phyloP scores from a whole-genome alignment of 92 coral and sea anemone species.

The Meandrina meandrites region DNA sequence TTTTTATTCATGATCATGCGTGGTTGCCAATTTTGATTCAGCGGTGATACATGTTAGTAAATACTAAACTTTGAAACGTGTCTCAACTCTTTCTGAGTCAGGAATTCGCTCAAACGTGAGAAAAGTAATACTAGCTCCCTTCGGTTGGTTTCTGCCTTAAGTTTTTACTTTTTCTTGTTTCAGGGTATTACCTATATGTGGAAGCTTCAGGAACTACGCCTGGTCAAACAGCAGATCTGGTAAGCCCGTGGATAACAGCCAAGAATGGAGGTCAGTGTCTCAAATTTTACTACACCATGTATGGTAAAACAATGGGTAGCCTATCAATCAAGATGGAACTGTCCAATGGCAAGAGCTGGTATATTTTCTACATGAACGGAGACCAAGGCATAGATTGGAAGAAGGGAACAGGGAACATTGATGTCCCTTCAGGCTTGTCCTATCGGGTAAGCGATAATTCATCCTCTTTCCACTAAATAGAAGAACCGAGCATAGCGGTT shows the following conservation, averaged over 20 bases:
- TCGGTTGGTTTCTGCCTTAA: no score
- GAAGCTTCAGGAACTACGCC: constrained; percentile 66
- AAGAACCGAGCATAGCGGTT: no score
- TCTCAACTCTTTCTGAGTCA: no score
- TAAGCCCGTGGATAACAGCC: constrained; percentile 53
- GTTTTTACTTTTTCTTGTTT: no score
- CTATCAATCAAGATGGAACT: constrained; percentile 57
- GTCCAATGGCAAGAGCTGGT: constrained; percentile 36
- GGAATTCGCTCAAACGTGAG: no score
- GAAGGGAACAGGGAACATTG: constrained; percentile 65
- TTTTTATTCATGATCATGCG: no score
- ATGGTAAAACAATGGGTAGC: constrained; percentile 71
- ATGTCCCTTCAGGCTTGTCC: constrained; percentile 30
- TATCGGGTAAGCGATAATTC: constrained; percentile 40
- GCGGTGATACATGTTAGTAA: no score
- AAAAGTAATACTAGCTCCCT: no score
- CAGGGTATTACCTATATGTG: constrained; percentile 83
- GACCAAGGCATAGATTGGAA: constrained; percentile 81
- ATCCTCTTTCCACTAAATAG: no score
- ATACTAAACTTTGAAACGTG: no score
- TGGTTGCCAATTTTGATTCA: no score
- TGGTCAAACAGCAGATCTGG: constrained; percentile 71
- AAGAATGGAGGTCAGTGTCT: constrained; percentile 65
- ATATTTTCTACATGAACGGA: constrained; percentile 66
- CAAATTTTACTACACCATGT: constrained; percentile 85